Base-by-base conservation (phyloP, 1,140 invertebrate genomes). In the Polypedilum vanderplanki region DNA sequence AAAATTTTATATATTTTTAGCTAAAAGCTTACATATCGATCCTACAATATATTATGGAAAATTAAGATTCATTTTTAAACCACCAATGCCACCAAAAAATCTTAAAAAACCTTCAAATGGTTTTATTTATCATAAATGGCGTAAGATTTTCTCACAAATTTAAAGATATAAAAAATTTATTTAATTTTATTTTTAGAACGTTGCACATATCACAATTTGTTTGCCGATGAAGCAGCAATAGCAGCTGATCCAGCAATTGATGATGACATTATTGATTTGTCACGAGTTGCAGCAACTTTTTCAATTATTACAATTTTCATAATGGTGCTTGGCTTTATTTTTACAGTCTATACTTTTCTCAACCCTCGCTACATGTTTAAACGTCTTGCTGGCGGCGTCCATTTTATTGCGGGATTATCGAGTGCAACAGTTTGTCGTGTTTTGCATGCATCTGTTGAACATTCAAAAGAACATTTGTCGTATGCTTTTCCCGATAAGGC, bases 301-400 rank as follows among this genome's bases (percentile, higher is more conserved):
- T 91, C 91, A 33, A 88, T 94, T 73, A 93, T 95, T 77, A 92
- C 90, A 77, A 81, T 93, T 33, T 87, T 92, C 74, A 85, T 95
- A 9, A 93, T 94, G 89, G 79, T 89, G 24, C 89, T 95, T 87
- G 90, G 91, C 0, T 89, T 92, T 70, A 85, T 88, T 0, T 94
- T 95, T 81, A 93, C 93, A 3, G 87, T 92, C 75, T 96, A 95
- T 79, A 93, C 93, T 5, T 93, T 96, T 80, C 85, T 87, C 76
- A 92, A 95, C 80, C 91, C 92, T 9, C 86, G 93, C 8, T 96
- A 96, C 80, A 95, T 93, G 88, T 94, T 94, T 83, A 96, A 96
- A 81, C 85, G 94, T 41, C 84, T 95, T 18, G 92, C 93, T 8
- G 92, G 91, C 0, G 90, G 92, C 17, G 90, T 95, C 76, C 91